phyloP scores from a whole-genome alignment of 2,797 vertebrate species.

The Pangasius djambal region DNA sequence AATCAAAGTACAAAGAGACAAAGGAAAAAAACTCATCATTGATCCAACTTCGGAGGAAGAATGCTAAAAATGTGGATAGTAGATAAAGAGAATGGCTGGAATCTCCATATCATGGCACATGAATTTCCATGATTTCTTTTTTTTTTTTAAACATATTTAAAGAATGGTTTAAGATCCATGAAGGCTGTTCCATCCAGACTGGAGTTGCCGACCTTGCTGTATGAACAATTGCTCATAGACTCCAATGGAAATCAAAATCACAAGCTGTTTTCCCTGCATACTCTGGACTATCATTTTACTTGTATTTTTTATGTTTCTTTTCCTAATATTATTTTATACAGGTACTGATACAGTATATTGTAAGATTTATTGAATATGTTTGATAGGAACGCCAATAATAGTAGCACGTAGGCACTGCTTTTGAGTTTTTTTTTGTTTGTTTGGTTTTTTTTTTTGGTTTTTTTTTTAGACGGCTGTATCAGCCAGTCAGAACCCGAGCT shows the following conservation, averaged over 20 bases:
- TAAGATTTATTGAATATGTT: slow-evolving; percentile 63
- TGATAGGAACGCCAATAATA: slow-evolving; percentile 61
- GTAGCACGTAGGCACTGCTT: slow-evolving; percentile 62
- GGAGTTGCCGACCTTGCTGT: slow-evolving; percentile 17
- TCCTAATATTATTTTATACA: slow-evolving; percentile 77
- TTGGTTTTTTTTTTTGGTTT: slow-evolving; percentile 49
- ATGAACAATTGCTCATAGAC: slow-evolving; percentile 25
- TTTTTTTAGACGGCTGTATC: slow-evolving; percentile 75
- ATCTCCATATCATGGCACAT: slow-evolving; percentile 38
- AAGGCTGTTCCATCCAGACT: slow-evolving; percentile 1
- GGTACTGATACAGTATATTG: slow-evolving; percentile 69
- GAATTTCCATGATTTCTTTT: slow-evolving; percentile 25
- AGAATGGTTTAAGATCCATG: not conserved
- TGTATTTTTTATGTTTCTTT: slow-evolving; percentile 65
- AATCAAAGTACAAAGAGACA: slow-evolving; percentile 1
- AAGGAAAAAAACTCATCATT: slow-evolving; percentile 4
- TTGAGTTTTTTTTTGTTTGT: slow-evolving; percentile 66
- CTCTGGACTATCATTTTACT: slow-evolving; percentile 70
- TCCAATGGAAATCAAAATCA: not conserved
- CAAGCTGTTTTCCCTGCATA: not conserved
- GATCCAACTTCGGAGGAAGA: slow-evolving; percentile 21
- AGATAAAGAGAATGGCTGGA: slow-evolving; percentile 10
- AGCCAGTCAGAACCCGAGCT: slow-evolving; percentile 69
- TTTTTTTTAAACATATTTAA: slow-evolving; percentile 24
- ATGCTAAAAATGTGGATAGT: slow-evolving; percentile 12